Percentiles rank a stretch among this genome's conserved stretches.
phyloP scores from a whole-genome alignment of 2,797 vertebrate species.

The Odontamblyopus rebecca region DNA sequence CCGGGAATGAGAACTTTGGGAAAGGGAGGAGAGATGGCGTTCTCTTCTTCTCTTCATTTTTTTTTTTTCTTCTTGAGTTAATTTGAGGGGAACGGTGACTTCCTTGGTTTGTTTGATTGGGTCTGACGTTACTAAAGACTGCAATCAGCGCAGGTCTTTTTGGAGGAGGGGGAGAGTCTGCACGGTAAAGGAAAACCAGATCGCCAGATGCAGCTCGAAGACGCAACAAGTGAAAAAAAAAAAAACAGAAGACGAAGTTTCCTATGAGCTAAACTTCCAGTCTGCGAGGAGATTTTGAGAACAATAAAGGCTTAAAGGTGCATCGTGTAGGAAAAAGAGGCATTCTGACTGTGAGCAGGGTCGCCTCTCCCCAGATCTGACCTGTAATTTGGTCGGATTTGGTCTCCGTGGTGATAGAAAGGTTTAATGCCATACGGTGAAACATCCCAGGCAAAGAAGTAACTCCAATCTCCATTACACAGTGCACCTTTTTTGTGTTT shows the following conservation, averaged over 20 bases:
- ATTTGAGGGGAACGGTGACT: constrained; percentile 80
- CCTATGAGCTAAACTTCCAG: constrained; percentile 63
- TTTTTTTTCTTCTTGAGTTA: constrained; percentile 62
- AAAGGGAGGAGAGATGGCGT: constrained; percentile 45
- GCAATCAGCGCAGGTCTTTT: constrained; percentile 79
- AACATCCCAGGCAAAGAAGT: too few species aligned
- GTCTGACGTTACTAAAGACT: constrained; percentile 83
- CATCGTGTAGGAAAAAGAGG: too few species aligned
- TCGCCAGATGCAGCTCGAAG: constrained; percentile 51
- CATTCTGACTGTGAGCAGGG: too few species aligned
- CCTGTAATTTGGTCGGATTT: too few species aligned
- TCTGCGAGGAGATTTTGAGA: constrained; percentile 66
- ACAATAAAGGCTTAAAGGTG: constrained; percentile 62
- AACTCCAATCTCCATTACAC: too few species aligned
- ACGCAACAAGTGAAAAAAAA: constrained; percentile 32
- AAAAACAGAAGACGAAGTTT: constrained; percentile 46
- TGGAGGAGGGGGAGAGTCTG: constrained; percentile 77
- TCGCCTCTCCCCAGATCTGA: too few species aligned
- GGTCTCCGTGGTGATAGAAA: too few species aligned
- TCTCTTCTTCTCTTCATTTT: constrained; percentile 44
- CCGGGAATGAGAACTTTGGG: constrained; percentile 54
- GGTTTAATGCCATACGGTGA: too few species aligned
- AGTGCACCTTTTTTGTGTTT: too few species aligned
- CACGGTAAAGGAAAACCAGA: constrained; percentile 75
- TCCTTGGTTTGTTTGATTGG: constrained; percentile 80